Base-by-base conservation (phyloP, 1,140 invertebrate species). In the Scaptodrosophila lebanonensis region DNA sequence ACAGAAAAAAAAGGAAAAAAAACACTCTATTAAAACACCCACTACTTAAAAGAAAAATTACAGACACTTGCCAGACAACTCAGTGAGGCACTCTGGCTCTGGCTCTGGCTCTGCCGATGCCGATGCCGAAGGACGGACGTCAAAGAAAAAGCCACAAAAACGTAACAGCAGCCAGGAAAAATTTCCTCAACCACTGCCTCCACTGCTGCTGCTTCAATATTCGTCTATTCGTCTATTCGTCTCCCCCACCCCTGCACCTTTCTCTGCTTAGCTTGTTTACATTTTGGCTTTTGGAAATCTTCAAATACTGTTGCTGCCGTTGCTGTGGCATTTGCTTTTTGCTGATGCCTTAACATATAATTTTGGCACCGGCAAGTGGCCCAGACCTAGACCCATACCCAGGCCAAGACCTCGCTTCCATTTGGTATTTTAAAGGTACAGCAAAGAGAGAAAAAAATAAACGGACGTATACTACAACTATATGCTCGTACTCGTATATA, bases 11-110 rank as follows among this genome's bases (percentile, higher is more conserved):
- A 57, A 40, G 54, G 61, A 75, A 75, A 60, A 70, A n/a, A n/a
- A n/a, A n/a, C n/a, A 68, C 60, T 70, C 66, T 65, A 71, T 65
- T 65, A 54, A 67, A 60, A 68, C 73, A 68, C 64, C 73, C 72
- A 72, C 73, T 61, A n/a, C n/a, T n/a, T n/a, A 68, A 61, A 57
- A 67, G 69, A 67, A 73, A 79, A 77, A 77, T 73, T 58, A 59
- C 64, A 79, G 68, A 68, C 72, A 72, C 72, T 77, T 76, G 71
- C 51, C 57, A 66, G 62, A 61, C 58, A 59, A 44, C 49, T 61
- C n/a, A n/a, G n/a, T n/a, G n/a, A n/a, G n/a, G n/a, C n/a, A n/a
- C n/a, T 48, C n/a, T 32, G 48, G 38, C 54, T 43, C 16, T 17
- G 27, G 12, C 18, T 25, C 20, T 35, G 8, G 6, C 13, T n/a